Base-by-base conservation (phyloP, 2,113 vertebrate genomes). In the Dicrurus megarhynchus region DNA sequence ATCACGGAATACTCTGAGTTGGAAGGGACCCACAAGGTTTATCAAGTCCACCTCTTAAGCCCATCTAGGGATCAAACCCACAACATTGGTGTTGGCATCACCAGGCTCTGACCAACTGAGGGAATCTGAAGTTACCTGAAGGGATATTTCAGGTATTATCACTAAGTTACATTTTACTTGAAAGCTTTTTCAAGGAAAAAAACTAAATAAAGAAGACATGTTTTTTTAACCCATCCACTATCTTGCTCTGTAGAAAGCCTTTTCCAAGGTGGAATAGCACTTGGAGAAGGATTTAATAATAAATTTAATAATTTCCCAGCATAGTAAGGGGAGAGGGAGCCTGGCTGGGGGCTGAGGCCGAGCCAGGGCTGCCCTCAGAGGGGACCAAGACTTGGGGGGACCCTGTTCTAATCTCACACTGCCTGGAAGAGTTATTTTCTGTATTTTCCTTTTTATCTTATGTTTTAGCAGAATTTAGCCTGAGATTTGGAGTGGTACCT, bases 311-410 rank as follows among this genome's bases (percentile, higher is more conserved):
- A 44, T 49, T 76, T 44, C 28, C 39, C 46, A 44, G 5, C 0
- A 3, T 2, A 24, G 9, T 15, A 35, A 39, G 8, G 12, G 35
- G 2, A 56, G 47, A 26, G 16, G 24, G 32, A 61, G 23, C 23
- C 14, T 10, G 49, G 16, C 47, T 0, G 0, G 7, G 20, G 12
- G 18, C 24, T 63, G 77, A 4, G 11, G 42, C 32, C 13, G 19
- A 19, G 32, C 61, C n/a, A 13, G 2, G 4, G 35, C 46, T 27
- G 7, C 19, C 22, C 30, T 60, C 68, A 53, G 46, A 21, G n/a
- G 14, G 32, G 11, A 35, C 23, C 26, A 3, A 4, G 15, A 2
- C 2, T 28, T 42, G 23, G 3, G 5, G 20, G 11, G 6, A 32
- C 6, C 7, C 46, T 74, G 3, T 22, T 69, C 47, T 30, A 16